phyloP scores from a whole-genome alignment of 2,113 vertebrate species.

The Castor canadensis region DNA sequence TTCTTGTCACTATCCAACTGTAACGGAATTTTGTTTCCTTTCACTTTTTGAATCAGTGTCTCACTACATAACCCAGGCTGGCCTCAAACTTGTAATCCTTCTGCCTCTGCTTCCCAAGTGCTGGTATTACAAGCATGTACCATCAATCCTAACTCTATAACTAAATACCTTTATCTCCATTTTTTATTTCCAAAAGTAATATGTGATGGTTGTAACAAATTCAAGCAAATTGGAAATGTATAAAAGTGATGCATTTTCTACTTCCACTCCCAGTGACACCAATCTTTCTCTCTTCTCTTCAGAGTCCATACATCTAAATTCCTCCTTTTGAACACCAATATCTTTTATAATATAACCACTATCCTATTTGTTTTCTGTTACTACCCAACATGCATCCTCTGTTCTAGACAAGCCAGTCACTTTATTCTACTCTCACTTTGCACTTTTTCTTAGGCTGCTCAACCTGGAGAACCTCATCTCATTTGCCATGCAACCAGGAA shows the following conservation, averaged over 20 bases:
- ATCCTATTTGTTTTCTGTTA: neutral
- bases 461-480: neutral
- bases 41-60: neutral
- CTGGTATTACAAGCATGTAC: too few relatives aligned
- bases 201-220: neutral
- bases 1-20: too few relatives aligned
- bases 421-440: neutral
- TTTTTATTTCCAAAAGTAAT: neutral
- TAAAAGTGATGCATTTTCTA: neutral
- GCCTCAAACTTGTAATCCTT: too few relatives aligned
- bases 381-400: neutral
- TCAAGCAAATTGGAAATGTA: neutral
- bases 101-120: too few relatives aligned
- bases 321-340: neutral
- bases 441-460: constrained; percentile 3
- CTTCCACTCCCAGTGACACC: neutral
- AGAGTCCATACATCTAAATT: neutral
- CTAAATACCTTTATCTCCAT: neutral
- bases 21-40: too few relatives aligned
- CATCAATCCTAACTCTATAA: too few relatives aligned
- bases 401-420: neutral
- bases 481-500: neutral
- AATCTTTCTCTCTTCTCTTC: neutral
- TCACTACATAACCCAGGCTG: neutral
- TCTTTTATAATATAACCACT: neutral